phyloP scores from a whole-genome alignment of 2,113 vertebrate species.

The Varanus salvator region DNA sequence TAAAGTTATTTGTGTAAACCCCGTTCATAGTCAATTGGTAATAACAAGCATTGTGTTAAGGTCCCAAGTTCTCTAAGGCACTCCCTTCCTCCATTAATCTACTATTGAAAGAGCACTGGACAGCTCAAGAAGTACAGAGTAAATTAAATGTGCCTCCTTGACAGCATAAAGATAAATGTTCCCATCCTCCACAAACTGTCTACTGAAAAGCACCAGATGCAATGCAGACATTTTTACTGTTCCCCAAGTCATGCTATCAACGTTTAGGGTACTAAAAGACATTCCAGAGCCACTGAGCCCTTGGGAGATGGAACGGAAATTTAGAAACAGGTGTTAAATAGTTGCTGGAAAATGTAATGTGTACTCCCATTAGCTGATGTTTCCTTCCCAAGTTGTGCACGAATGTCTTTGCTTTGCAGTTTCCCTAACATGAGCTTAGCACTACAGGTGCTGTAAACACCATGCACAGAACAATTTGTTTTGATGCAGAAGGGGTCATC shows the following conservation, averaged over 20 bases:
- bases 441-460: not conserved
- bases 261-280: conserved; percentile 42
- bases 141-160: conserved; percentile 67
- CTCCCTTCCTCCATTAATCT: conserved; percentile 12
- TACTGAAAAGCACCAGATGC: conserved; percentile 62
- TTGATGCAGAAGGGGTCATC: not conserved
- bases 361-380: not conserved
- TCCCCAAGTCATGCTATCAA: conserved; percentile 57
- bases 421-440: not conserved
- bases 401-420: not conserved
- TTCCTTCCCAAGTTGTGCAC: not conserved
- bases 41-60: conserved; percentile 26
- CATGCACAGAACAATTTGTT: not conserved
- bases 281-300: conserved; percentile 35
- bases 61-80: conserved; percentile 38
- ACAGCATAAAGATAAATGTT: conserved; percentile 51
- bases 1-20: not conserved
- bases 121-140: conserved; percentile 40
- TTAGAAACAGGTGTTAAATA: conserved; percentile 61
- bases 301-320: conserved; percentile 52
- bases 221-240: conserved; percentile 62
- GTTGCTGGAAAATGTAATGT: conserved; percentile 35
- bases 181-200: conserved; percentile 44
- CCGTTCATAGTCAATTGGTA: not conserved
- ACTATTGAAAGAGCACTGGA: conserved; percentile 20